Conservation (phyloP, 2,888 invertebrate species). For the Polymixis lichenea region DNA sequence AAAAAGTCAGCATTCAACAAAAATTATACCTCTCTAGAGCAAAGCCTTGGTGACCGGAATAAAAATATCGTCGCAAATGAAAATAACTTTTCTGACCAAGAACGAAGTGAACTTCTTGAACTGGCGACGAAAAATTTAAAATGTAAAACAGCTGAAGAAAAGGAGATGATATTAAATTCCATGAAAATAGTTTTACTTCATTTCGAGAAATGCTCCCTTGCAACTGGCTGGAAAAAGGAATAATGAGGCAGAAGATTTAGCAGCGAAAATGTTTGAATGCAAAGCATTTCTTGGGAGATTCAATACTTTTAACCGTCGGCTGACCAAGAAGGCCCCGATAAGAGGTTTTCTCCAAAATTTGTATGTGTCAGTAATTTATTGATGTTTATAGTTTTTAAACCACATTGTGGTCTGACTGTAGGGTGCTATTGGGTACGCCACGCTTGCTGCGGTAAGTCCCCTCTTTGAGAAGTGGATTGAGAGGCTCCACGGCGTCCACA, state of each 20-base stretch:
- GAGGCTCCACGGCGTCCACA: no score
- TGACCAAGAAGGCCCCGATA: neutral
- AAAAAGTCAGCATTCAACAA: neutral
- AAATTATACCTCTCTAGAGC: conserved; percentile 12
- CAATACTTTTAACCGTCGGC: neutral
- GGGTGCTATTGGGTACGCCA: no score
- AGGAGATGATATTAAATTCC: conserved; percentile 5
- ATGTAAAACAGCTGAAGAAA: conserved; percentile 42
- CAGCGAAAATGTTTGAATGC: neutral
- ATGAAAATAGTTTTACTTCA: conserved; percentile 16
- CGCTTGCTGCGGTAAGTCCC: no score
- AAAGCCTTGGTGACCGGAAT: conserved; percentile 23
- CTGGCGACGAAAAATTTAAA: conserved; percentile 25
- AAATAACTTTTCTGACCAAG: conserved; percentile 33
- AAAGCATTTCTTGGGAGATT: neutral
- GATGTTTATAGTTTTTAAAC: neutral
- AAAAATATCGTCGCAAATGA: conserved; percentile 18
- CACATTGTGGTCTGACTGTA: neutral
- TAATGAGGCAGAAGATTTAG: neutral
- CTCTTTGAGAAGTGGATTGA: no score
- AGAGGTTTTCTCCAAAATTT: neutral
- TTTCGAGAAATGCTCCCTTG: neutral
- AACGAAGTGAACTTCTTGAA: conserved; percentile 9
- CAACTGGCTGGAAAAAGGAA: neutral
- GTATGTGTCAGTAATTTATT: neutral